Evolutionary conservation across 1,140 invertebrate genomes (phyloP).

Genomic region (Acyrthosiphon pisum): DNA sequence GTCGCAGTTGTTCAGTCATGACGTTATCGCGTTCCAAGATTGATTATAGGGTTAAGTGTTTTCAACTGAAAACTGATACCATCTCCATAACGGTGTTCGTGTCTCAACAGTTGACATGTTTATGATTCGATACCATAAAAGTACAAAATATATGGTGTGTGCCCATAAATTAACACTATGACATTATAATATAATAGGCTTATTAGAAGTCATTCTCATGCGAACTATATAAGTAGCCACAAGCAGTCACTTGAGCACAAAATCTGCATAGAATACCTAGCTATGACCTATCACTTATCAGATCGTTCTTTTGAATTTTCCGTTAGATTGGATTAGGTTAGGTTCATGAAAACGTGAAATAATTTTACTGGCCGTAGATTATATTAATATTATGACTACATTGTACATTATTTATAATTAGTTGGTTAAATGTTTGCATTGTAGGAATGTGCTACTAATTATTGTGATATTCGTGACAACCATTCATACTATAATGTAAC

Average conservation of each 20-base stretch:
- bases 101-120: conserved; percentile 4
- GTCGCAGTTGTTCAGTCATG: neutral
- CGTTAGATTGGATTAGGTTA: too few relatives aligned
- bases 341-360: too few relatives aligned
- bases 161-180: neutral
- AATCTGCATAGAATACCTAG: too few relatives aligned
- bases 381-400: too few relatives aligned
- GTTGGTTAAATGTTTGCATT: too few relatives aligned
- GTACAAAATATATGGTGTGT: neutral
- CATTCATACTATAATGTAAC: neutral
- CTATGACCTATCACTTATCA: too few relatives aligned
- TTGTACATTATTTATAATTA: too few relatives aligned
- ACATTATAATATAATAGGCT: neutral
- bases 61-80: neutral
- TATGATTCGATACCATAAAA: neutral
- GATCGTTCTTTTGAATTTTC: too few relatives aligned
- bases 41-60: neutral
- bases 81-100: neutral
- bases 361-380: too few relatives aligned
- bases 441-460: neutral
- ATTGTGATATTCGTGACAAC: neutral
- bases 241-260: too few relatives aligned
- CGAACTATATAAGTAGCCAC: too few relatives aligned
- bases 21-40: neutral
- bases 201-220: too few relatives aligned